Evolutionary conservation across 2,888 invertebrate genomes (phyloP), one percentile per base, ranked within the genome.

Genomic region (Cyaniris semiargus): DNA sequence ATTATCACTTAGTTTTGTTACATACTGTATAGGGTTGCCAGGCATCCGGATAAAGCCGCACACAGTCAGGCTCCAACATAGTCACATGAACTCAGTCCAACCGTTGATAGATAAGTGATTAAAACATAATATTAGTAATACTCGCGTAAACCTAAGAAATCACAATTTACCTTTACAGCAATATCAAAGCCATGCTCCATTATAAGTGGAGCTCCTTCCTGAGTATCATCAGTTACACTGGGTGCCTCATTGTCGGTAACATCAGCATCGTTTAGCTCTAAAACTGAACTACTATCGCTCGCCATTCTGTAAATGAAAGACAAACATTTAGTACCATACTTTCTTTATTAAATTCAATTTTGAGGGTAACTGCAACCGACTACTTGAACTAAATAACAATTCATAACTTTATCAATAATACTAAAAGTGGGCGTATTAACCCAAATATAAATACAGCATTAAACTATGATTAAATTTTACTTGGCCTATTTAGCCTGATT

Each of bases 161-260:
- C 48, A 48, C 48, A 71, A 1, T 71, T 70, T 80, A 93, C 93
- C 90, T 90, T 93, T 0, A 93, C 89, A 82, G 91, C 93, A 0
- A 93, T 93, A 76, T 93, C 93, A 81, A 88, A 88, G 58, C 92
- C 93, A 56, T 89, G 90, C 76, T 93, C 93, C 93, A 93, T 93
- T 38, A 93, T 92, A 1, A 93, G 85, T 0, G 93, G 93, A 0
- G 85, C 81, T 83, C 88, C 1, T 88, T 81, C 89, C 0, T 86
- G 85, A 0, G 83, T 81, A 21, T 89, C 89, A 7, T 91, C 92
- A 0, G 88, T 87, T 38, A 89, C 86, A 0, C 90, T 90, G 0
- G 88, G 86, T 0, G 89, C 85, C 76, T 92, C 93, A 0, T 89
- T 90, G 81, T 91, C 93, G 0, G 87, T 87, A 1, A 82, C 82